Evolutionary conservation across 2,113 vertebrate species (phyloP).

Genomic region (Paratilapia polleni): DNA sequence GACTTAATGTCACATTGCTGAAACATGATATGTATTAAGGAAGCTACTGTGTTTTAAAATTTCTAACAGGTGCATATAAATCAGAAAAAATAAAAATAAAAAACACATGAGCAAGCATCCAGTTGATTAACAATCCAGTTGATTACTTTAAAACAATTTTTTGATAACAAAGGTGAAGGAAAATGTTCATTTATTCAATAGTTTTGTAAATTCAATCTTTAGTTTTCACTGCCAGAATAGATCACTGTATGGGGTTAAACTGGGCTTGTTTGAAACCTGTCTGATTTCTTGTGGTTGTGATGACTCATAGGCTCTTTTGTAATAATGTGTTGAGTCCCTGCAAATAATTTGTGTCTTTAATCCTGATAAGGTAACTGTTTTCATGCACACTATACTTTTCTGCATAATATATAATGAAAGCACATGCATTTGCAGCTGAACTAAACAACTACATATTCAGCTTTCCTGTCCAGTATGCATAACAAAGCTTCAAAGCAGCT

Average conservation of each 20-base stretch:
- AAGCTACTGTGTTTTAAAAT: not conserved
- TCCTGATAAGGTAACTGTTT: not conserved
- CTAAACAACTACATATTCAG: not conserved
- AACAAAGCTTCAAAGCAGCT: not conserved
- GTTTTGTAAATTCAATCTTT: not conserved
- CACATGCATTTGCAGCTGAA: not conserved
- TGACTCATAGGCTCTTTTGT: not conserved
- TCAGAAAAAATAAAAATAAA: no score
- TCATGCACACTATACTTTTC: not conserved
- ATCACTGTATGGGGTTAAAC: not conserved
- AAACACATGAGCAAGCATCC: not conserved
- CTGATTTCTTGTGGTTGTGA: not conserved
- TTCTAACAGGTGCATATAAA: no score
- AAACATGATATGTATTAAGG: not conserved
- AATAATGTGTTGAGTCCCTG: not conserved
- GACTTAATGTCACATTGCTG: not conserved
- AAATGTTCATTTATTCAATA: not conserved
- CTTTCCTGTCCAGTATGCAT: not conserved
- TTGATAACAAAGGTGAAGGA: not conserved
- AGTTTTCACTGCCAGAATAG: not conserved
- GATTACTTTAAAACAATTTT: not conserved
- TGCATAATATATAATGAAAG: not conserved
- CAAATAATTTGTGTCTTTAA: not conserved
- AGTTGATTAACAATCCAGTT: not conserved
- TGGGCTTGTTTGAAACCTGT: constrained; percentile 6